Percentiles rank a stretch among this genome's conserved stretches.
Evolutionary conservation across 2,797 vertebrate species (phyloP).

Genomic region (Iguana delicatissima): DNA sequence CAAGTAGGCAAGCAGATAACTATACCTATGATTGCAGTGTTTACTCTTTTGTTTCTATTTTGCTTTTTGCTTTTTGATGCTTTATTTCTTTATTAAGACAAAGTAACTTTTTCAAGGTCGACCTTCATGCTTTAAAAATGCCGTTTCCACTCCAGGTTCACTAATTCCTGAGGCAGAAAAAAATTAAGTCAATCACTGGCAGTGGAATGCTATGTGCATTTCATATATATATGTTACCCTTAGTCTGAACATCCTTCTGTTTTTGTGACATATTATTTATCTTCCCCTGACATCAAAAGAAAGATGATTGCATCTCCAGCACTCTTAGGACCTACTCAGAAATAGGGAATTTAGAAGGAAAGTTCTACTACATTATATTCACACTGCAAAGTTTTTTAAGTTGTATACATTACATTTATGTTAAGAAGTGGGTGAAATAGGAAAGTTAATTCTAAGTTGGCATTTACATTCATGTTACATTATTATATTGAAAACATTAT

Average conservation of each 20-base stretch:
- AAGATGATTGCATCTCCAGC: too few species aligned
- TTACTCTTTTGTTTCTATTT: neutral
- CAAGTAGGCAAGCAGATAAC: neutral
- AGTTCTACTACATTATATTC: too few species aligned
- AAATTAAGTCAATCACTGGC: neutral
- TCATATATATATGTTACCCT: neutral
- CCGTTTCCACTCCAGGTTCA: neutral
- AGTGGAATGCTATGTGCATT: neutral
- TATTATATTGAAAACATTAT: too few species aligned
- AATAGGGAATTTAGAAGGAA: too few species aligned
- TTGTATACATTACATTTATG: too few species aligned
- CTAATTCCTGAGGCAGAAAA: neutral
- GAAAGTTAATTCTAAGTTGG: too few species aligned
- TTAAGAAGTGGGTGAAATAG: too few species aligned
- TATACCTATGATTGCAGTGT: neutral
- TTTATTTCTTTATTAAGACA: neutral
- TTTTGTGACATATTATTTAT: neutral
- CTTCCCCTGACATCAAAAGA: too few species aligned
- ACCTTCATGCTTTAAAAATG: neutral
- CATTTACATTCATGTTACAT: too few species aligned
- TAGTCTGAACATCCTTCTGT: neutral
- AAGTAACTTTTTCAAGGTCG: neutral
- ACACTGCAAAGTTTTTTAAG: too few species aligned
- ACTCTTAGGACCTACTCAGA: too few species aligned
- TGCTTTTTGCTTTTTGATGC: neutral